Percentiles rank a stretch among this genome's conserved stretches.
These are phyloP conservation scores for Chydorus sphaericus DNA, from an alignment of 2,888 invertebrate genomes.

Conservation along the genomic window DNA sequence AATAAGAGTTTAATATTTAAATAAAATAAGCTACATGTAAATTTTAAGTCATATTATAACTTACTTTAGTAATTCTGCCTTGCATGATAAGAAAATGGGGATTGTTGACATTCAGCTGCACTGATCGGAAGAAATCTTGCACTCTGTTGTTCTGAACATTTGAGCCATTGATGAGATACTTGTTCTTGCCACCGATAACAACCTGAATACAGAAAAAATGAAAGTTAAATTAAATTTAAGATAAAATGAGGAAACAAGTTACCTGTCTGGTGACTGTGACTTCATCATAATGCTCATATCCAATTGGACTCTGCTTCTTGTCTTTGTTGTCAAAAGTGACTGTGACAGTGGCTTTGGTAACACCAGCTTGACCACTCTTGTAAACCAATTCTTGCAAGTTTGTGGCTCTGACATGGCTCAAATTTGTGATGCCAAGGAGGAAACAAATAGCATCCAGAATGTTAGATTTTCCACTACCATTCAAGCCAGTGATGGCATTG, in stretches of 20 bases:
- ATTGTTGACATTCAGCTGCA: constrained; percentile 96
- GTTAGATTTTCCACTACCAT: constrained; percentile 96
- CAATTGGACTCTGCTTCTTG: constrained; percentile 63
- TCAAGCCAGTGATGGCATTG: constrained; percentile 95
- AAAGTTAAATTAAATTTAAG: background rate
- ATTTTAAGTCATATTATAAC: background rate
- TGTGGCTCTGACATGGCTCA: constrained; percentile 76
- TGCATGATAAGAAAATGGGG: constrained; percentile 99
- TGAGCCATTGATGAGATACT: constrained; percentile 85
- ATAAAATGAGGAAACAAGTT: constrained; percentile 17
- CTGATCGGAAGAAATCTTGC: constrained; percentile 86
- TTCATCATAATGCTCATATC: constrained; percentile 79
- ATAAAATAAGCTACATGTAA: background rate
- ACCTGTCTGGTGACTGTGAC: constrained; percentile 85
- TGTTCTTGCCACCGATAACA: constrained; percentile 74
- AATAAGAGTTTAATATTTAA: background rate
- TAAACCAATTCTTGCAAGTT: constrained; percentile 91
- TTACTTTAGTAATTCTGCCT: constrained; percentile 87
- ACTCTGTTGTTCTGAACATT: constrained; percentile 80
- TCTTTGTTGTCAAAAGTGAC: constrained; percentile 88
- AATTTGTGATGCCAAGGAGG: constrained; percentile 84
- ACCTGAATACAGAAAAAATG: constrained; percentile 36
- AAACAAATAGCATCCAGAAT: constrained; percentile 96
- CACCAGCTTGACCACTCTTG: constrained; percentile 90
- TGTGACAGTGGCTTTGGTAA: constrained; percentile 88